Conservation (phyloP, 2,888 invertebrate species). For the Pimpla rufipes region DNA sequence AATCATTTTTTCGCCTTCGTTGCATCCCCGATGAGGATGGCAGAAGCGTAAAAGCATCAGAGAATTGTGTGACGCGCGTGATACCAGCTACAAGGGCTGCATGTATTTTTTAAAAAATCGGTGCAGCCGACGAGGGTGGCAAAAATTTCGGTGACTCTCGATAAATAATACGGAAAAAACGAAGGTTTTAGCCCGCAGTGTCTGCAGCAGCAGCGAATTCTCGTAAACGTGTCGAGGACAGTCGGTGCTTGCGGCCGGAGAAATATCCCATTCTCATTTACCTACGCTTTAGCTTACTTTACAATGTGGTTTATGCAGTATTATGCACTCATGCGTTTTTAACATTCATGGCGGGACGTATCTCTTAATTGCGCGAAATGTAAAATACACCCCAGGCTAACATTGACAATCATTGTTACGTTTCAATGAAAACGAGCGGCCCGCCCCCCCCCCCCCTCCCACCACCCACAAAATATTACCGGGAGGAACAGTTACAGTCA, state of each 20-base stretch:
- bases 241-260: slow-evolving; percentile 64
- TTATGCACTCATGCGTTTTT: slow-evolving; percentile 43
- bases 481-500: neutral
- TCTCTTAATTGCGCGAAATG: slow-evolving; percentile 35
- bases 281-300: slow-evolving; percentile 53
- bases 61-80: slow-evolving; percentile 23
- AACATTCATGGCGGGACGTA: slow-evolving; percentile 14
- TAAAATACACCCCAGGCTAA: neutral
- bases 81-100: neutral
- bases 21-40: slow-evolving; percentile 1
- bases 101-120: slow-evolving; percentile 38
- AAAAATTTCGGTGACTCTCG: slow-evolving; percentile 52
- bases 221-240: slow-evolving; percentile 69
- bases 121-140: slow-evolving; percentile 29
- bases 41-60: slow-evolving; percentile 4
- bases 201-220: slow-evolving; percentile 50
- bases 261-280: slow-evolving; percentile 64
- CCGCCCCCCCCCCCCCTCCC: too few relatives aligned
- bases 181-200: slow-evolving; percentile 44
- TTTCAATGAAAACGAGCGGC: slow-evolving; percentile 1
- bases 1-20: neutral
- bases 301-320: slow-evolving; percentile 55
- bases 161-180: slow-evolving; percentile 59
- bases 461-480: neutral
- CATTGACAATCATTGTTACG: slow-evolving; percentile 27